Percentiles rank a stretch among this genome's conserved stretches.
These are phyloP conservation scores for Enteromius afrohamiltoni DNA, from an alignment of 2,797 vertebrate species.

Conservation along the genomic window DNA sequence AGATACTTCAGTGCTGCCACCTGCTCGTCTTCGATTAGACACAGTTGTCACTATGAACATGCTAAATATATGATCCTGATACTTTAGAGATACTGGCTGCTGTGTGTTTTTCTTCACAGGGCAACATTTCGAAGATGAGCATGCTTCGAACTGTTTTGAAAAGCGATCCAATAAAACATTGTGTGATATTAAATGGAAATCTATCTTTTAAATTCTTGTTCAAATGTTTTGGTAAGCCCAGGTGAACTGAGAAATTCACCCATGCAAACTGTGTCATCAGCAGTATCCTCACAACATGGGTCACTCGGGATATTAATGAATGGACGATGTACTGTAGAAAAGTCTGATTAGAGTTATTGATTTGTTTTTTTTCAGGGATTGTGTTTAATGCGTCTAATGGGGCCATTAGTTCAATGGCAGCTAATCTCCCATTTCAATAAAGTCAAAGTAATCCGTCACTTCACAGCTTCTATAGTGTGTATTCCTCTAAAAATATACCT, in stretches of 20 bases:
- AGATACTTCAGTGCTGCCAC: conserved; percentile 10
- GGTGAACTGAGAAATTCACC: background rate
- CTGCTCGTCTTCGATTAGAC: conserved; percentile 39
- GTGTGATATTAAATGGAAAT: background rate
- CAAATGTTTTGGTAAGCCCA: background rate
- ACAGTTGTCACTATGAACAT: conserved; percentile 29
- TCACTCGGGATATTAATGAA: conserved; percentile 29
- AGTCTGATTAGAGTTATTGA: conserved; percentile 30
- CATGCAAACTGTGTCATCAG: conserved; percentile 1
- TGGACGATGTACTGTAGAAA: background rate
- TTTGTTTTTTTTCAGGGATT: conserved; percentile 1
- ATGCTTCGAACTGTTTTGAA: background rate
- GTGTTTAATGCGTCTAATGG: conserved; percentile 34
- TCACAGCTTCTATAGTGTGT: conserved; percentile 21
- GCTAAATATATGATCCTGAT: conserved; percentile 28
- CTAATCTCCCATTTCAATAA: conserved; percentile 17
- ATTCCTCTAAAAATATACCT: background rate
- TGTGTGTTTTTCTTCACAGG: background rate
- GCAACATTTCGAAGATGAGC: background rate
- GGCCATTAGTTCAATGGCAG: conserved; percentile 29
- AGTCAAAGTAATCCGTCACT: conserved; percentile 2
- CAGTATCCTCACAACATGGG: background rate
- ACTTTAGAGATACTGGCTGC: conserved; percentile 10
- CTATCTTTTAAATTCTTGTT: background rate
- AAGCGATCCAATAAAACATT: background rate